Evolutionary conservation across 2,797 vertebrate species (phyloP).

Genomic region (Cygnus olor): DNA sequence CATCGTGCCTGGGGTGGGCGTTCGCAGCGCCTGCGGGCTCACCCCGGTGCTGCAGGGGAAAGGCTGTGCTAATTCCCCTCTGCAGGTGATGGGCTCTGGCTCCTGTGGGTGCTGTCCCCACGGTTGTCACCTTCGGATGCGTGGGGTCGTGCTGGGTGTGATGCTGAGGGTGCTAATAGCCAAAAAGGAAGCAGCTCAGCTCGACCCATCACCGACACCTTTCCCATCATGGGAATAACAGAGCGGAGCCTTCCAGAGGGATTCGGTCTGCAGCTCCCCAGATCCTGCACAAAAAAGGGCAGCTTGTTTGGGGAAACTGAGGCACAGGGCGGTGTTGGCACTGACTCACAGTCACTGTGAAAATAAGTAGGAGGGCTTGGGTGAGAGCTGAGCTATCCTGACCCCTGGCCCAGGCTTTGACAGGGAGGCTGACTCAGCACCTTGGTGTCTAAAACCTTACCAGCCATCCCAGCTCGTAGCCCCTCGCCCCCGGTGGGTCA

Average conservation of each 20-base stretch:
- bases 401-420: neutral
- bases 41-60: neutral
- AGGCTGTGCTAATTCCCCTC: neutral
- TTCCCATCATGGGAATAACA: accelerated
- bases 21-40: neutral
- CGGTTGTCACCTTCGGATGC: neutral
- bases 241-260: neutral
- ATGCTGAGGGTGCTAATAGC: neutral
- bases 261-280: neutral
- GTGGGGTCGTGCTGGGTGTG: neutral
- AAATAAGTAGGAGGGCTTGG: neutral
- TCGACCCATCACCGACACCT: neutral
- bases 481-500: neutral
- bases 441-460: neutral
- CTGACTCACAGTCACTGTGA: too few relatives aligned
- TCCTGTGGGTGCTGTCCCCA: neutral
- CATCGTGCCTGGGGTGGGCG: neutral
- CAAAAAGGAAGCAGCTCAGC: neutral
- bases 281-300: neutral
- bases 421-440: neutral
- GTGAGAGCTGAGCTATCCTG: neutral
- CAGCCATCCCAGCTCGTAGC: neutral
- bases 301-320: neutral
- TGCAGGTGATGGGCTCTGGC: neutral
- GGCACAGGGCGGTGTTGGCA: neutral